phyloP scores from a whole-genome alignment of 2,888 invertebrate species.

The Drosophila hamatofila region DNA sequence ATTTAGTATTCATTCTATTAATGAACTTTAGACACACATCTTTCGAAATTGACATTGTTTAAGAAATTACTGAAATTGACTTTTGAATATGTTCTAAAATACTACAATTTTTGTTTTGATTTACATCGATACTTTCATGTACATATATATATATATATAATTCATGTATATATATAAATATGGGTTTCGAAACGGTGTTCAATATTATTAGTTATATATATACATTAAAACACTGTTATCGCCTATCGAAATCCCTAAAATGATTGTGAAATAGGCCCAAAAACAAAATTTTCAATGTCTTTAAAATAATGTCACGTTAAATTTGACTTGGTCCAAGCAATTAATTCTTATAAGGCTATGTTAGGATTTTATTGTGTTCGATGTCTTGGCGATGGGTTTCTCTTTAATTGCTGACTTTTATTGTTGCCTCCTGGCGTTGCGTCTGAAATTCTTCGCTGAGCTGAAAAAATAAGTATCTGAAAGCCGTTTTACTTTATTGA shows the following conservation, averaged over 20 bases:
- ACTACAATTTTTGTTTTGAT: no score
- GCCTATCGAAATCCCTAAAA: background rate
- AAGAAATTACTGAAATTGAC: no score
- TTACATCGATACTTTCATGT: no score
- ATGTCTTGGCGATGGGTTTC: background rate
- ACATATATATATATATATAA: no score
- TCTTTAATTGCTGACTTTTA: conserved; percentile 20
- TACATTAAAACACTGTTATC: background rate
- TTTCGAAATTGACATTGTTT: no score
- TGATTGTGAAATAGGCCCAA: background rate
- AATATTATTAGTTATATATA: background rate
- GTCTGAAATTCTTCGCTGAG: background rate
- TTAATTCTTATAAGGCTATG: background rate
- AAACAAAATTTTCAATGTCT: background rate
- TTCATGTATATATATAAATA: no score
- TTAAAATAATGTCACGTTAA: background rate
- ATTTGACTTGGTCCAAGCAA: background rate
- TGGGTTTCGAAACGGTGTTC: no score
- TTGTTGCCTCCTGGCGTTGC: conserved; percentile 11
- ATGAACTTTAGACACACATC: no score
- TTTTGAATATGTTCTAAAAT: no score
- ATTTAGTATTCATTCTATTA: no score
- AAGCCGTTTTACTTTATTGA: conserved; percentile 40
- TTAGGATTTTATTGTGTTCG: background rate
- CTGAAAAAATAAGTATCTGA: conserved; percentile 24